Evolutionary conservation across 2,113 vertebrate genomes (phyloP), one percentile per base, ranked within the genome.

Genomic region (Eubucco bourcierii): DNA sequence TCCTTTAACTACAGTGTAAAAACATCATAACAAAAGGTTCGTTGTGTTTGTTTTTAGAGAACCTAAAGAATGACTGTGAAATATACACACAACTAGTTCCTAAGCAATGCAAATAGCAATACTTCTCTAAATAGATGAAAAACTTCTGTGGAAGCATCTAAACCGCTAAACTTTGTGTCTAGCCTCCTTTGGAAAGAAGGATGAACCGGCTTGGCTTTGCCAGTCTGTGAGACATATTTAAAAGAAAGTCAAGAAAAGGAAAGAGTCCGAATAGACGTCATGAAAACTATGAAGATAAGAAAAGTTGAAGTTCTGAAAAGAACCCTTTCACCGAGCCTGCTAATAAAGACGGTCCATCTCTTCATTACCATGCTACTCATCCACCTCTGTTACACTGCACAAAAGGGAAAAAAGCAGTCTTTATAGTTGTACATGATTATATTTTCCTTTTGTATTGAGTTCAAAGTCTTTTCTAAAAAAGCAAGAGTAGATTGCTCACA

Each of bases 341-440:
- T 96, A 96, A 97, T 93, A 97, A 96, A 92, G 93, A 97, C 94
- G 12, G 92, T 96, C 96, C 88, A 95, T 97, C 95, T 97, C 97
- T 97, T 97, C 96, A 96, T 97, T 97, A 97, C 95, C 96, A 97
- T 97, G 97, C 96, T 95, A 96, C 95, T 96, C 94, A 97, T 96
- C 95, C 87, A 95, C 92, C 93, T 95, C 93, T 95, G 93, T 95
- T 97, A 96, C 95, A 92, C 96, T 90, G 86, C 95, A 97, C 96
- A 97, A 97, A 97, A 96, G 95, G 93, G 93, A 83, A 96, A 80
- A 95, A 97, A 97, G 96, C 96, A 16, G 91, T 97, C 96, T 97
- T 97, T 97, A 96, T 97, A 97, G 97, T 97, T 97, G 96, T 97
- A 97, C 95, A 97, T 96, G 96, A 96, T 96, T 97, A 97, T 96